Evolutionary conservation across 1,140 invertebrate species (phyloP), one percentile per base, ranked within the genome.

Genomic region (Danaus plexippus): DNA sequence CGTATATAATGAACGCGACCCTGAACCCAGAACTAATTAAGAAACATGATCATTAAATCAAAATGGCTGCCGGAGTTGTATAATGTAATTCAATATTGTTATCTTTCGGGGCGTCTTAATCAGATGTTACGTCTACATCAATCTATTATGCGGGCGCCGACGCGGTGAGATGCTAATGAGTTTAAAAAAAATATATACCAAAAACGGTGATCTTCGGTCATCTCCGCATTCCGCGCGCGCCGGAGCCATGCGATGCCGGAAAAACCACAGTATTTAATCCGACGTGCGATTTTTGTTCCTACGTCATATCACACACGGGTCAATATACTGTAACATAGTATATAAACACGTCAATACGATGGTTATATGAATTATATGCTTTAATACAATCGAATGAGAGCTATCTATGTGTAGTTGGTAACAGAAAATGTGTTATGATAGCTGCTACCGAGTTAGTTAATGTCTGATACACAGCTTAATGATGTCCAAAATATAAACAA

Each of bases 211-310:
- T 32, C 22, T 32, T 32, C 64, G 69, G 68, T 69, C 76, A 75
- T 80, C 79, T 84, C 80, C 80, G 80, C 80, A 84, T 84, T 84
- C 80, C 73, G 55, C 61, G 61, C 64, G 66, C 18, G 65, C 67
- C 73, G 58, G 54, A 48, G 59, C 69, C 59, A 62, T 66, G 54
- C 68, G 67, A 60, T 59, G 59, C 59, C 47, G 74, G 69, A 66
- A 80, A 73, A 75, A 68, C 73, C 77, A 66, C 67, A 57, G 50
- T 32, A 7, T 32, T 32, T 32, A 32, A 43, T 49, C 12, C 32
- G 41, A 43, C 47, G 59, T 44, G 45, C 62, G 53, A 67, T 15
- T 50, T 42, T 9, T 45, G 43, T 32, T 56, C 55, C 58, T 63
- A 49, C 44, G 43, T 12, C 49, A 12, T 43, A 47, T 0, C 42